Base-by-base conservation (phyloP, 2,113 vertebrate species). In the Neotoma lepida region DNA sequence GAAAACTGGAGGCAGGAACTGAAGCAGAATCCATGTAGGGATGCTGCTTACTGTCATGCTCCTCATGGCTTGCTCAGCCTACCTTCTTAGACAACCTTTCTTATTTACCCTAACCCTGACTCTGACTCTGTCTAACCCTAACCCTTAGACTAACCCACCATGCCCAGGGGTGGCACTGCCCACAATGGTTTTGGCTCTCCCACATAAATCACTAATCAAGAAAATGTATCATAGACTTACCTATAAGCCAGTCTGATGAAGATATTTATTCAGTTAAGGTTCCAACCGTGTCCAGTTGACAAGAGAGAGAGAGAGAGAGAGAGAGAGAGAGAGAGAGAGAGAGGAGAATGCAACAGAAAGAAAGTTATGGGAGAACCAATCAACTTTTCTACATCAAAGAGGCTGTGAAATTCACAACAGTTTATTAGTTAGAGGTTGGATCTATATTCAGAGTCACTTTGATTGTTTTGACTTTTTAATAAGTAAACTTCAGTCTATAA, bases 391-490 rank as follows among this genome's bases (percentile, higher is more conserved):
- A 64, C 10, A 58, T 49, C 71, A 77, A 28, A 77, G 51, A 58
- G 63, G 35, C 61, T 64, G 2, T 20, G 15, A 81, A 84, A 71
- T 78, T 87, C 84, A 44, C 22, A 84, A 35, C 63, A 33, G 28
- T 41, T 17, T 15, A 10, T 6, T 56, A 51, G 28, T 35, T 88
- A 10, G 61, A 93, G 15, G 2, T 12, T 63, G 35, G 12, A 1
- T 68, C 39, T 28, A 68, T 15, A 86, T 41, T 82, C 3, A 84
- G 54, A 86, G 78, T 77, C 20, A 91, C 35, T 54, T 77, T 61
- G 39, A 84, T 44, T 54, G 63, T 56, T 93, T 61, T 91, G 78
- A 84, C 74, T 80, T 91, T 85, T 82, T 90, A n/a, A 87, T 46
- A 26, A 89, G 86, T 86, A 13, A 87, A 15, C 44, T 64, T 76